Evolutionary conservation across 2,888 invertebrate genomes (phyloP).

Genomic region (Matsumyia berberina): DNA sequence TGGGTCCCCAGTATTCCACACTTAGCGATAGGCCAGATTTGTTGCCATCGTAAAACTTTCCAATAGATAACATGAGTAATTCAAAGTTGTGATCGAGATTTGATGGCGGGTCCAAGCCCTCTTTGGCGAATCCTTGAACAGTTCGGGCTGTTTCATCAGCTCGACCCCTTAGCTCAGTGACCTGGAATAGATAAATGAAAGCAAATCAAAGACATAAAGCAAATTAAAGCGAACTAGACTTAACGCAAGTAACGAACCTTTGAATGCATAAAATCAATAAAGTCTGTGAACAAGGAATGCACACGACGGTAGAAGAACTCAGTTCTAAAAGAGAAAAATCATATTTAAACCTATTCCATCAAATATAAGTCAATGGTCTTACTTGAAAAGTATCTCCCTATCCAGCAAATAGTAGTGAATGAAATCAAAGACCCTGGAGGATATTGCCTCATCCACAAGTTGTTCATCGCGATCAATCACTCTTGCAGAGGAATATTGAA

Average conservation of each 20-base stretch:
- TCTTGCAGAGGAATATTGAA: slow-evolving; percentile 85
- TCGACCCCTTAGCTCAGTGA: slow-evolving; percentile 91
- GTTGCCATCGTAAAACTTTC: slow-evolving; percentile 91
- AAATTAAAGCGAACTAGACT: no score
- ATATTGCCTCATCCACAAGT: slow-evolving; percentile 91
- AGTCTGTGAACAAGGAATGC: slow-evolving; percentile 94
- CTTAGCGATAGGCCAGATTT: slow-evolving; percentile 88
- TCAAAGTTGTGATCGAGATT: slow-evolving; percentile 92
- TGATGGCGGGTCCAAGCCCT: slow-evolving; percentile 90
- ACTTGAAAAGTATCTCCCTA: slow-evolving; percentile 88
- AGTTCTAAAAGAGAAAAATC: slow-evolving; percentile 84
- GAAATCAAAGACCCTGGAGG: slow-evolving; percentile 92
- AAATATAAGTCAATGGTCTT: slow-evolving; percentile 75
- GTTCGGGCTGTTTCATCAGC: slow-evolving; percentile 96
- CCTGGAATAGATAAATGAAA: slow-evolving; percentile 77
- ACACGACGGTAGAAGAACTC: slow-evolving; percentile 93
- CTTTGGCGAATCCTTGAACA: slow-evolving; percentile 89
- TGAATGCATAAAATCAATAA: slow-evolving; percentile 95
- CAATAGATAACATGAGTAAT: slow-evolving; percentile 91
- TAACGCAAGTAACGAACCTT: slow-evolving; percentile 87
- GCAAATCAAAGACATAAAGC: background rate
- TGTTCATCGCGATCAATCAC: slow-evolving; percentile 90
- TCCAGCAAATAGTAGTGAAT: slow-evolving; percentile 90
- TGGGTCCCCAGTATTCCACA: slow-evolving; percentile 91
- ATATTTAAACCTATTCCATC: background rate